Evolutionary conservation across 2,888 invertebrate species (phyloP).

Genomic region (Reticulitermes lucifugus): DNA sequence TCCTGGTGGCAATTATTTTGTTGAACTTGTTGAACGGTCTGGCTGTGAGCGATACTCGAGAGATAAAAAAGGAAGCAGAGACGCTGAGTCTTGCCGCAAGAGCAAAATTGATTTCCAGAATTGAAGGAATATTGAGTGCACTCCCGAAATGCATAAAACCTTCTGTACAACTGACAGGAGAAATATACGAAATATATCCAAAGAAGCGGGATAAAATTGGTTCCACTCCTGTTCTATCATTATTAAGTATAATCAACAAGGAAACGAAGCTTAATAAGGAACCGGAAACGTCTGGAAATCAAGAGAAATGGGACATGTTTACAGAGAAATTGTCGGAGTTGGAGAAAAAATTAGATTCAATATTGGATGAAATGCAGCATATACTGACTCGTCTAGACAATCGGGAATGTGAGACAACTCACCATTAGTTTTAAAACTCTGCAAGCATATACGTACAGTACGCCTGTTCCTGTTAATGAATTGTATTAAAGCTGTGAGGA

Average conservation of each 20-base stretch:
- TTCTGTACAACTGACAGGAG: background rate
- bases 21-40: no score
- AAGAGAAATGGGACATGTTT: background rate
- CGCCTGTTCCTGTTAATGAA: no score
- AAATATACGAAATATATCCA: background rate
- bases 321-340: background rate
- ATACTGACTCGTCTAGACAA: background rate
- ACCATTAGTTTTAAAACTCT: no score
- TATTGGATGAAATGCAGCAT: background rate
- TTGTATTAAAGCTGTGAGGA: no score
- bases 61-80: no score
- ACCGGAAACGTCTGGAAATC: background rate
- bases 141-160: background rate
- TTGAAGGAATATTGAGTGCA: background rate
- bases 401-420: background rate
- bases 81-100: no score
- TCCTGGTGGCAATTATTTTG: no score
- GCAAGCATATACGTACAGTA: no score
- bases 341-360: background rate
- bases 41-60: no score
- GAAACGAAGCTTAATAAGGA: background rate
- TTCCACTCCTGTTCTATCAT: background rate
- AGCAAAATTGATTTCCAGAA: background rate
- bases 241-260: background rate
- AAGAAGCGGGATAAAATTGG: background rate